These are phyloP conservation scores for Lycocerus yunnanus DNA, from an alignment of 2,888 invertebrate genomes.

Conservation along the genomic window DNA sequence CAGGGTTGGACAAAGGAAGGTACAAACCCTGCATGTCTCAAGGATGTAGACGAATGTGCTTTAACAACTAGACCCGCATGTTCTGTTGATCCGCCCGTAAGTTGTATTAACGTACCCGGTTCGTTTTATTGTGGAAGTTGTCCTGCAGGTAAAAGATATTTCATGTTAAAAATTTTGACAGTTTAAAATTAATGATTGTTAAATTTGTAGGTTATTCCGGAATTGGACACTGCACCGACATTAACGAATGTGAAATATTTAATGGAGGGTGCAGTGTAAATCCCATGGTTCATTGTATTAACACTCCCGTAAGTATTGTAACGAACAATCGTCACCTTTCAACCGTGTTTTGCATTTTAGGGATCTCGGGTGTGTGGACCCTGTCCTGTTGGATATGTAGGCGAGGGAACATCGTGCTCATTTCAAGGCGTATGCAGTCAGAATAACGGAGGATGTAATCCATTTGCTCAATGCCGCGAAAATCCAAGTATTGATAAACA, in stretches of 20 bases:
- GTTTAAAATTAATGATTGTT: too few relatives aligned
- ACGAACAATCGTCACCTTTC: not conserved
- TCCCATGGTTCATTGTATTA: conserved; percentile 84
- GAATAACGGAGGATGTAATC: conserved; percentile 86
- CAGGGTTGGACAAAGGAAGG: conserved; percentile 83
- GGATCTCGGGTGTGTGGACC: conserved; percentile 86
- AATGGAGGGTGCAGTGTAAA: conserved; percentile 88
- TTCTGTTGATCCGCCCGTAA: conserved; percentile 77
- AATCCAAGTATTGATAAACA: conserved; percentile 59
- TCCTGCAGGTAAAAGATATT: conserved; percentile 64
- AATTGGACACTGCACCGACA: conserved; percentile 85
- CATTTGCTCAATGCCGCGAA: conserved; percentile 76
- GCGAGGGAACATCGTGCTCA: conserved; percentile 78
- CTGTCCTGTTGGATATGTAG: conserved; percentile 87
- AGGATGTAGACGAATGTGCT: conserved; percentile 90
- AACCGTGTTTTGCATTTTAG: conserved; percentile 48
- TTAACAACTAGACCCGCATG: conserved; percentile 69
- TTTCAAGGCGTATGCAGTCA: conserved; percentile 69
- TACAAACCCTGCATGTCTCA: conserved; percentile 71
- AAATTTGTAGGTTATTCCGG: conserved; percentile 73
- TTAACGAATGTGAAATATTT: conserved; percentile 83
- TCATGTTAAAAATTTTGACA: not conserved
- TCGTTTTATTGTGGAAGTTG: conserved; percentile 89
- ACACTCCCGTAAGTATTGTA: conserved; percentile 66
- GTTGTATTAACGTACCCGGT: conserved; percentile 88